Percentiles rank a stretch among this genome's conserved stretches.
Evolutionary conservation across 2,888 invertebrate genomes (phyloP).

Genomic region (Leptinotarsa rubiginosa): DNA sequence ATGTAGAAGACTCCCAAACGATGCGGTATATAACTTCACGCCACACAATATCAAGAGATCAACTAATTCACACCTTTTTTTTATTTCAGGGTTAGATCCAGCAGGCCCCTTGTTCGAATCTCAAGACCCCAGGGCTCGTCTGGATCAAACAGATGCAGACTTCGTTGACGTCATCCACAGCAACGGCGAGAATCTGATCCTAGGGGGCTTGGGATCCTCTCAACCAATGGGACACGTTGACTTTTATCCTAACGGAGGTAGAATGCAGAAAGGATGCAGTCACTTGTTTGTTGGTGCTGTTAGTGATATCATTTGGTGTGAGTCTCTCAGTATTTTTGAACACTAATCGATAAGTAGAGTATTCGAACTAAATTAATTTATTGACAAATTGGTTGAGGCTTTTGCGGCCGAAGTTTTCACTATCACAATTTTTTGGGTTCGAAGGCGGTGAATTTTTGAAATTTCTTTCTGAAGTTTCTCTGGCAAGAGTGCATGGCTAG

Average conservation of each 20-base stretch:
- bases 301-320: conserved; percentile 89
- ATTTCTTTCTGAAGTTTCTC: no score
- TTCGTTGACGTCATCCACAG: conserved; percentile 95
- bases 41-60: not conserved
- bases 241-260: conserved; percentile 92
- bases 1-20: no score
- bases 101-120: conserved; percentile 93
- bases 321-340: conserved; percentile 59
- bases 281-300: conserved; percentile 93
- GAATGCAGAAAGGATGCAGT: conserved; percentile 92
- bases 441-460: no score
- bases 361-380: no score
- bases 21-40: no score
- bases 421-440: no score
- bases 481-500: no score
- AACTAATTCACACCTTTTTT: not conserved
- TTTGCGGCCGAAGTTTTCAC: no score
- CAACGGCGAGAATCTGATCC: conserved; percentile 91
- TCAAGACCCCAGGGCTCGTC: conserved; percentile 84
- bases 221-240: conserved; percentile 94
- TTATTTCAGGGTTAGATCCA: conserved; percentile 80
- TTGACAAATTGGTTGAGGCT: no score
- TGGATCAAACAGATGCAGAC: conserved; percentile 86
- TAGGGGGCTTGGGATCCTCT: conserved; percentile 86
- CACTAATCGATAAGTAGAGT: no score